phyloP scores from a whole-genome alignment of 2,113 vertebrate genomes.

The Phyllostomus hastatus region DNA sequence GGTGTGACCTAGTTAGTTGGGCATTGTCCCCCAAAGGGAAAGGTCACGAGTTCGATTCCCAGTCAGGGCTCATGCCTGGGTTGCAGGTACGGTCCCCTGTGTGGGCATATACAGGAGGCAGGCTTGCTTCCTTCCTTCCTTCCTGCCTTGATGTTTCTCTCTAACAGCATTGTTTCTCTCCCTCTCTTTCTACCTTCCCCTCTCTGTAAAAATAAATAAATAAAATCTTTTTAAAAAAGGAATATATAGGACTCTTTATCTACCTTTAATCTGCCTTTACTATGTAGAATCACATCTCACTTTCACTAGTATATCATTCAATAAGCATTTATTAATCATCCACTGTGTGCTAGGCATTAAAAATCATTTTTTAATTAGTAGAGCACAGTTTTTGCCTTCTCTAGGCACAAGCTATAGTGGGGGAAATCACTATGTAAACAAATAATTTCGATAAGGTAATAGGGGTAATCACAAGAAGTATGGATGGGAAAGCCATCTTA shows the following conservation, averaged over 20 bases:
- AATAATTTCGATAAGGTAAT: not conserved
- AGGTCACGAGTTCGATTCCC: no score
- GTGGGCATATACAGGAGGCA: no score
- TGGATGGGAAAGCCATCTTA: not conserved
- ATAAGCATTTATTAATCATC: not conserved
- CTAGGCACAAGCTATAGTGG: not conserved
- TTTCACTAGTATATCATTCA: not conserved
- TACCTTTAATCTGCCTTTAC: conserved; percentile 6
- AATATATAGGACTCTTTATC: conserved; percentile 22
- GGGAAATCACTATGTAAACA: not conserved
- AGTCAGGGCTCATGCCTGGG: no score
- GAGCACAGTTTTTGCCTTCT: conserved; percentile 18
- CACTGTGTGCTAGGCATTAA: not conserved
- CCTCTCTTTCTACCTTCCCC: no score
- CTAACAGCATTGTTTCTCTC: no score
- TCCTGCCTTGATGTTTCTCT: no score
- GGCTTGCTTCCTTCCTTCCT: no score
- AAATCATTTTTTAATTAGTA: not conserved
- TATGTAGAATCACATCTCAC: not conserved
- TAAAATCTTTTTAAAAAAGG: not conserved
- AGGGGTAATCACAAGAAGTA: not conserved
- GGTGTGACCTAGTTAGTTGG: no score
- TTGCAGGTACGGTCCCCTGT: no score
- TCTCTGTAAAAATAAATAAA: no score
- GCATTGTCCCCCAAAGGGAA: no score